phyloP scores from a whole-genome alignment of 2,113 vertebrate genomes.

The Neogobius melanostomus region DNA sequence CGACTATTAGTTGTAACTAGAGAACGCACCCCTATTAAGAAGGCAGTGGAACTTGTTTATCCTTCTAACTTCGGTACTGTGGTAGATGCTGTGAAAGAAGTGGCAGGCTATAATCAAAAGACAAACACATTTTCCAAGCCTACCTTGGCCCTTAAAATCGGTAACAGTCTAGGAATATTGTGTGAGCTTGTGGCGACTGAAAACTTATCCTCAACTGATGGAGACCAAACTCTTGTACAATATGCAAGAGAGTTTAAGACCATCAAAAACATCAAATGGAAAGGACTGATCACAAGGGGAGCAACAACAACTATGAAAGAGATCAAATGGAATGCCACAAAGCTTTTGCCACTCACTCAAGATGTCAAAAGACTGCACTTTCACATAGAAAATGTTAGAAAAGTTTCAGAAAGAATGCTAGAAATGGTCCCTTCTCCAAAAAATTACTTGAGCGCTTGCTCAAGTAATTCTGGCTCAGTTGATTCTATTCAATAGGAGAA shows the following conservation, averaged over 20 bases:
- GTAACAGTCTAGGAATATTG: neutral
- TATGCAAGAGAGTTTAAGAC: neutral
- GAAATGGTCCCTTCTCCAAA: conserved; percentile 9
- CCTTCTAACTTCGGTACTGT: neutral
- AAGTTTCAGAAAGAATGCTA: conserved; percentile 8
- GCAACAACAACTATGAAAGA: conserved; percentile 13
- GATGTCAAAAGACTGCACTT: conserved; percentile 1
- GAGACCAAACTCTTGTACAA: neutral
- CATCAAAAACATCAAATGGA: conserved; percentile 8
- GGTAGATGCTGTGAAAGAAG: neutral
- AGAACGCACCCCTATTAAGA: neutral
- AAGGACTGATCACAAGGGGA: conserved; percentile 8
- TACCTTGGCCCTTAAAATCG: neutral
- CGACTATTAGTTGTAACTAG: neutral
- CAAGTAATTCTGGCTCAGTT: conserved; percentile 30
- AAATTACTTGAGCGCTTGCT: conserved; percentile 21
- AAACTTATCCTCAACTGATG: too few species aligned
- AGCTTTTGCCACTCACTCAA: conserved; percentile 5
- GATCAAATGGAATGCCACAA: conserved; percentile 1
- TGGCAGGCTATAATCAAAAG: neutral
- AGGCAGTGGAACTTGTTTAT: neutral
- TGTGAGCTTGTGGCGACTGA: neutral
- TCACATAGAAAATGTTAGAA: conserved; percentile 12
- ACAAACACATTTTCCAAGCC: neutral
- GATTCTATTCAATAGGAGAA: conserved; percentile 38